These are phyloP conservation scores for Drosophila conformis DNA, from an alignment of 2,888 invertebrate genomes.

Conservation along the genomic window DNA sequence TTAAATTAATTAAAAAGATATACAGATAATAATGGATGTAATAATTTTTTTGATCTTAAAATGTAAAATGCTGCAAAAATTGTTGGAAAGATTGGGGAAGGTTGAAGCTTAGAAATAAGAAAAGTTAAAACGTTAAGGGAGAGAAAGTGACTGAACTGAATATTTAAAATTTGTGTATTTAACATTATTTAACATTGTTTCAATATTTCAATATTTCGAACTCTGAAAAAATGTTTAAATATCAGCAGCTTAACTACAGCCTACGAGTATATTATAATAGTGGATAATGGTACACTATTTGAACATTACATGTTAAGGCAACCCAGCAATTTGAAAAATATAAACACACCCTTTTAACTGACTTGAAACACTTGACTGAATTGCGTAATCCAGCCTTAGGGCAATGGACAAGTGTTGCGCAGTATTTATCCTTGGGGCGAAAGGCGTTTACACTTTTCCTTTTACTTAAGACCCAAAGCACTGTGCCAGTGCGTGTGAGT, in stretches of 20 bases:
- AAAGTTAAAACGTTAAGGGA: not conserved
- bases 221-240: not conserved
- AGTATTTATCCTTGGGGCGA: conserved; percentile 6
- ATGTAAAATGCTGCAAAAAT: not conserved
- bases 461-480: conserved; percentile 25
- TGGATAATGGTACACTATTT: not conserved
- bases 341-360: not conserved
- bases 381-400: conserved; percentile 12
- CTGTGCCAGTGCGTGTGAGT: conserved; percentile 41
- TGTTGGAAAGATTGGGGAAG: not conserved
- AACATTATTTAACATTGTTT: not conserved
- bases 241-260: not conserved
- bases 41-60: not conserved
- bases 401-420: not conserved
- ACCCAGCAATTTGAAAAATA: not conserved
- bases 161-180: not conserved
- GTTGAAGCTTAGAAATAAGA: not conserved
- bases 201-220: not conserved
- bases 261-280: not conserved
- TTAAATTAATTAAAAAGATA: not conserved
- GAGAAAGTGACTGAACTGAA: not conserved
- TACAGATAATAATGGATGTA: not conserved
- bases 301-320: too few relatives aligned
- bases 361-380: conserved; percentile 3
- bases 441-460: conserved; percentile 38